These are phyloP conservation scores for Emydura subglobosa DNA, from an alignment of 2,113 vertebrate species.

Conservation along the genomic window DNA sequence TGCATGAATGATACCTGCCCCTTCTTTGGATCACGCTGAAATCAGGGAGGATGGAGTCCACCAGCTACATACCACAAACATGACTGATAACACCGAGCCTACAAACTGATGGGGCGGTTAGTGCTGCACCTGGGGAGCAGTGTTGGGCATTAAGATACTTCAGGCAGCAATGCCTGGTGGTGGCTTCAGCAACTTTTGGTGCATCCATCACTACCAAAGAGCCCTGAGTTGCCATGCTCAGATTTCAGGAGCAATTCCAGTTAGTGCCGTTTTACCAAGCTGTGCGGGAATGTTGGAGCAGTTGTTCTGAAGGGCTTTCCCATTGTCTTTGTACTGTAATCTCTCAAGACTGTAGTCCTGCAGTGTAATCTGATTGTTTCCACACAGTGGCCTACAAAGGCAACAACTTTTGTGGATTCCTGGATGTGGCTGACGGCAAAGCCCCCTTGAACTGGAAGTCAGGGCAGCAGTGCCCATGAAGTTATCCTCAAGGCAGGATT, in stretches of 20 bases:
- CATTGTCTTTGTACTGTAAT: background rate
- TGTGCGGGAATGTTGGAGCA: background rate
- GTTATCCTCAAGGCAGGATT: background rate
- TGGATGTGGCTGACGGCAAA: background rate
- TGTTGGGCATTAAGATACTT: background rate
- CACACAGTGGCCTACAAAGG: background rate
- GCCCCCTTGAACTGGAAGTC: background rate
- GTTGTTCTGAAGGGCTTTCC: background rate
- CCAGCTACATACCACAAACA: slow-evolving; percentile 8
- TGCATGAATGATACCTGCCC: slow-evolving; percentile 77
- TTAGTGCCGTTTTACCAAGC: background rate
- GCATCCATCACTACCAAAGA: background rate
- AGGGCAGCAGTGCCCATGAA: background rate
- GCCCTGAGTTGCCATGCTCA: background rate
- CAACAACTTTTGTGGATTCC: rapidly evolving
- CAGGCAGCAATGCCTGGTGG: slow-evolving; percentile 12
- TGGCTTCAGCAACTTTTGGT: slow-evolving; percentile 5
- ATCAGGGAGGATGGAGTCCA: slow-evolving; percentile 14
- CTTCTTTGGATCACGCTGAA: slow-evolving; percentile 15
- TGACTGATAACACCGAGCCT: slow-evolving; percentile 17
- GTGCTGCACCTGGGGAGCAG: background rate
- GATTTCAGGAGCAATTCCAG: slow-evolving; percentile 3
- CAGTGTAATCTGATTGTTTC: background rate
- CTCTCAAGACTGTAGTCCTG: background rate
- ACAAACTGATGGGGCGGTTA: background rate